Conservation (phyloP, 2,888 invertebrate genomes). For the Eumerus sabulonum region DNA sequence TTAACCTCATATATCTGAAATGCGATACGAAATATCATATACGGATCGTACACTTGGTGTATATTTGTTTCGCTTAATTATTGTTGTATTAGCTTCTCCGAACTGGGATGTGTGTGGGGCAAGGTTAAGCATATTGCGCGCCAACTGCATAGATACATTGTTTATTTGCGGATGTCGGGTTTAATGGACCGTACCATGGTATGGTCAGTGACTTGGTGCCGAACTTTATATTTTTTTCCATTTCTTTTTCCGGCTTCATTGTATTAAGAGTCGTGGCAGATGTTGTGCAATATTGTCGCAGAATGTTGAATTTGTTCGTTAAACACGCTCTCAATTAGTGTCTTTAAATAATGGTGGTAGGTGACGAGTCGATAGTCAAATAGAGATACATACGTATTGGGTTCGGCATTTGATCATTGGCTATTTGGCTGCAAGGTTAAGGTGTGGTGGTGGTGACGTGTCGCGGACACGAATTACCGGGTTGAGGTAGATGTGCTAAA, state of each 20-base stretch:
- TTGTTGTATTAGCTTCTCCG: too few relatives aligned
- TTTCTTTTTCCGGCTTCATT: too few relatives aligned
- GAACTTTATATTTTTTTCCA: too few relatives aligned
- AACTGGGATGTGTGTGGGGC: neutral
- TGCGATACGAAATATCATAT: too few relatives aligned
- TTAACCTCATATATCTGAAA: constrained; percentile 13
- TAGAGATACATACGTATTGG: neutral
- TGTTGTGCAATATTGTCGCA: constrained; percentile 41
- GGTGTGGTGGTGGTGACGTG: neutral
- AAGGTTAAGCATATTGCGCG: constrained; percentile 9
- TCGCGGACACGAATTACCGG: too few relatives aligned
- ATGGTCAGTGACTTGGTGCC: constrained; percentile 40
- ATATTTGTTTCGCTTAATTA: too few relatives aligned
- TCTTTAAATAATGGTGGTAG: constrained; percentile 24
- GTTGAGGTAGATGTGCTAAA: constrained; percentile 22
- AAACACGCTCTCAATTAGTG: constrained; percentile 48
- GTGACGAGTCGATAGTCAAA: neutral
- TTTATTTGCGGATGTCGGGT: constrained; percentile 49
- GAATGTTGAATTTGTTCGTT: constrained; percentile 46
- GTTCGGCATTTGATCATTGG: neutral
- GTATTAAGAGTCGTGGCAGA: neutral
- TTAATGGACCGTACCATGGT: constrained; percentile 59
- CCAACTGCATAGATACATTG: constrained; percentile 4
- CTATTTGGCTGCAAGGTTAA: constrained; percentile 2
- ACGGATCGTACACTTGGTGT: too few relatives aligned